Evolutionary conservation across 1,140 invertebrate genomes (phyloP).

Genomic region (Panagrolaimus sp.): DNA sequence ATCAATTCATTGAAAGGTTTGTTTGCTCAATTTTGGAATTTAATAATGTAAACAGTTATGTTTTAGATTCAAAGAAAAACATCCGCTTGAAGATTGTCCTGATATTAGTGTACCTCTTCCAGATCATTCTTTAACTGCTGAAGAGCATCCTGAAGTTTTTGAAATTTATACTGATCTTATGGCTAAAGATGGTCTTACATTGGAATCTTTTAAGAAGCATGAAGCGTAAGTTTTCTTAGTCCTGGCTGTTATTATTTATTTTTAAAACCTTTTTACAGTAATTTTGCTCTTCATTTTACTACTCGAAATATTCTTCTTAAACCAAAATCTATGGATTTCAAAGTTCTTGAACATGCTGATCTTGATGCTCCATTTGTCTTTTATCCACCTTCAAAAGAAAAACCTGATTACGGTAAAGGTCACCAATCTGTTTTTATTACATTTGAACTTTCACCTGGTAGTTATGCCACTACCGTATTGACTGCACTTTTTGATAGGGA

Average conservation of each 20-base stretch:
- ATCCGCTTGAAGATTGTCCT: not conserved
- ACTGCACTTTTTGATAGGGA: not conserved
- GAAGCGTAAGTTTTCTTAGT: constrained; percentile 11
- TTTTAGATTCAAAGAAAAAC: constrained; percentile 5
- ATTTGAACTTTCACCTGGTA: not conserved
- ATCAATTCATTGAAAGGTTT: constrained; percentile 6
- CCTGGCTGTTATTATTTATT: not conserved
- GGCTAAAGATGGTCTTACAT: constrained; percentile 2
- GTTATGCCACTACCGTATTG: constrained; percentile 1
- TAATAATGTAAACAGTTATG: not conserved
- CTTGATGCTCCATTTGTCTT: constrained; percentile 7
- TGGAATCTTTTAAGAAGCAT: not conserved
- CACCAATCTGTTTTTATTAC: not conserved
- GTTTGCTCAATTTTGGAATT: not conserved
- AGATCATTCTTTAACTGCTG: not conserved
- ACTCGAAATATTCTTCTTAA: not conserved
- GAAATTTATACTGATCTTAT: not conserved
- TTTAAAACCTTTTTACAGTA: not conserved
- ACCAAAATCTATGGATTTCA: not conserved
- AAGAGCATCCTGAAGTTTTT: not conserved
- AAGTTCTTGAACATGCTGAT: not conserved
- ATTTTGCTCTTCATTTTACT: not conserved
- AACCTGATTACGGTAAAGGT: not conserved
- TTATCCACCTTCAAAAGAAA: not conserved
- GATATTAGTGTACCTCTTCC: not conserved